Conservation (phyloP, 2,888 invertebrate species). For the Thyatira batis region DNA sequence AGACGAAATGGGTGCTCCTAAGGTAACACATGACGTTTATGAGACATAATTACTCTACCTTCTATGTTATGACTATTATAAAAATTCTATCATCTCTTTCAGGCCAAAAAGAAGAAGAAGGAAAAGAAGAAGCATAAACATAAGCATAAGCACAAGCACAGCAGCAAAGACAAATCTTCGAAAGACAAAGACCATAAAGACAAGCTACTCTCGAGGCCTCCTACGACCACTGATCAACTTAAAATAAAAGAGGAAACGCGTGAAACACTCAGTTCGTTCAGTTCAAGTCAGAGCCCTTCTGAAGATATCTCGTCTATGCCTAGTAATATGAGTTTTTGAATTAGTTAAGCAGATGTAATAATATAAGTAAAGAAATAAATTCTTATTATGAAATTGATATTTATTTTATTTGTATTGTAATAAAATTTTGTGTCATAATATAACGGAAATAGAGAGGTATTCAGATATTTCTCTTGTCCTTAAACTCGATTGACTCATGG, state of each 20-base stretch:
- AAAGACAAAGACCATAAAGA: conserved; percentile 79
- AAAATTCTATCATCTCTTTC: conserved; percentile 39
- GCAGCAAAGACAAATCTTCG: conserved; percentile 63
- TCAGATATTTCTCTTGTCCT: background rate
- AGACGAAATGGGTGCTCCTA: conserved; percentile 74
- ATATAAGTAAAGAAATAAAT: conserved; percentile 1
- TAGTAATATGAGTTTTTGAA: conserved; percentile 68
- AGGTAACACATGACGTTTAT: conserved; percentile 52
- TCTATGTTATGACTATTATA: background rate
- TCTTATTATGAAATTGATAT: background rate
- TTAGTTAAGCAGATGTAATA: conserved; percentile 10
- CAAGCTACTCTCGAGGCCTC: conserved; percentile 51
- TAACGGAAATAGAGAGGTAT: background rate
- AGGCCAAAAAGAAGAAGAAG: conserved; percentile 88
- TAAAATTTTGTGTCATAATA: background rate
- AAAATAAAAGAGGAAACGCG: conserved; percentile 88
- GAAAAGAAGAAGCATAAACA: conserved; percentile 93
- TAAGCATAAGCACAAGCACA: conserved; percentile 95
- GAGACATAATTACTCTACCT: background rate
- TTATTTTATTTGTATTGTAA: background rate
- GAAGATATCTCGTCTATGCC: conserved; percentile 72
- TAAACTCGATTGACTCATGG: too few relatives aligned
- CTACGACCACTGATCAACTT: conserved; percentile 74
- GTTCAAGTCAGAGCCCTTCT: conserved; percentile 89
- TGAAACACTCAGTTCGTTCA: conserved; percentile 88